Evolutionary conservation across 53 echinoderm and acorn worm species (phyloP).

Genomic region (Holothuria leucospilota): DNA sequence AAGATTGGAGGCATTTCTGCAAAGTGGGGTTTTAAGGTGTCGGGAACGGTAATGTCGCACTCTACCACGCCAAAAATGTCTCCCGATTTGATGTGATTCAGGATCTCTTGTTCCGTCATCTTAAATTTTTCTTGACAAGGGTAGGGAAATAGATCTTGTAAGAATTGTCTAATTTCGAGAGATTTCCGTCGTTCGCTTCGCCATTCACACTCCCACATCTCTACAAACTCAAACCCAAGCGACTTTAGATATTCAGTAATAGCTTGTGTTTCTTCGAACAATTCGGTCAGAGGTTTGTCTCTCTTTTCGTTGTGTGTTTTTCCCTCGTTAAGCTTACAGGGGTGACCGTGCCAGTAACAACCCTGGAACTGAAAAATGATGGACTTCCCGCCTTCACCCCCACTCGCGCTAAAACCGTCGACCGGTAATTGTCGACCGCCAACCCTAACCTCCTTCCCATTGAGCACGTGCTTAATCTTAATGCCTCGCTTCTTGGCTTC

Average conservation of each 20-base stretch:
- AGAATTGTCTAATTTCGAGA: background rate
- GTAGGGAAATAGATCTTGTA: conserved; percentile 24
- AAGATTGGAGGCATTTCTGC: conserved; percentile 53
- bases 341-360: no score
- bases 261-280: background rate
- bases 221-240: conserved; percentile 20
- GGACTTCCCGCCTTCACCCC: no score
- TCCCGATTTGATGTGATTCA: no score
- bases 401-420: no score
- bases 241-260: background rate
- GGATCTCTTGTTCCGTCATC: conserved; percentile 11
- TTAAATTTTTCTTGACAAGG: conserved; percentile 10
- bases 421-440: background rate
- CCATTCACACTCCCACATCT: conserved; percentile 32
- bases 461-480: conserved; percentile 36
- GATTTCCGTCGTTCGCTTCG: background rate
- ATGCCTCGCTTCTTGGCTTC: background rate
- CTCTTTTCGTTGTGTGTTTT: background rate
- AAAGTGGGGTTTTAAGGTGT: conserved; percentile 12
- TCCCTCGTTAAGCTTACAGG: no score
- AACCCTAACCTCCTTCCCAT: background rate
- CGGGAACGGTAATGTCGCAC: conserved; percentile 40
- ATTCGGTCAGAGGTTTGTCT: background rate
- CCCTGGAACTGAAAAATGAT: no score
- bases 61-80: conserved; percentile 47